These are phyloP conservation scores for Enteromius thamalakanensis DNA, from an alignment of 2,797 vertebrate species.

Conservation along the genomic window DNA sequence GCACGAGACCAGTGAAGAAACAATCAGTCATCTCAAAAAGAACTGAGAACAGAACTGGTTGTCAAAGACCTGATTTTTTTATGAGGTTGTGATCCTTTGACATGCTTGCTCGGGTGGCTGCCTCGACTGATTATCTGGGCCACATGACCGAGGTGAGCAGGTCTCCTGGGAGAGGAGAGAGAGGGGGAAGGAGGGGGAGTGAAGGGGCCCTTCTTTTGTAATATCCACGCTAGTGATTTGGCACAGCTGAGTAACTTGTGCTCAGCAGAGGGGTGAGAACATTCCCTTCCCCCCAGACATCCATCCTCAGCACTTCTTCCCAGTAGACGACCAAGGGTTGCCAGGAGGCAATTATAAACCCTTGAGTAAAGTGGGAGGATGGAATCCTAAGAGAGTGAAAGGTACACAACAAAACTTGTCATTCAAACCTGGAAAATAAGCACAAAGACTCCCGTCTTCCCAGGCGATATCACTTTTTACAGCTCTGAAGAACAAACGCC, in stretches of 20 bases:
- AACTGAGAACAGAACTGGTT: not conserved
- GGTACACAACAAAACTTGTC: constrained; percentile 18
- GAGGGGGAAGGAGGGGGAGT: not conserved
- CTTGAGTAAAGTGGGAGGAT: not conserved
- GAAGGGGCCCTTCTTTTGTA: constrained; percentile 49
- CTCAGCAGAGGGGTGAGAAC: constrained; percentile 44
- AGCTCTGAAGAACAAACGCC: not conserved
- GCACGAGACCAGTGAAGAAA: not conserved
- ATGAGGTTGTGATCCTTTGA: constrained; percentile 45
- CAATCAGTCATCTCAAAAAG: constrained; percentile 7
- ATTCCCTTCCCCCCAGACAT: constrained; percentile 26
- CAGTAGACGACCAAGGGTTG: constrained; percentile 23
- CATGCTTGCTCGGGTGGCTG: constrained; percentile 34
- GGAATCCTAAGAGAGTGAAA: constrained; percentile 2
- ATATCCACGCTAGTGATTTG: constrained; percentile 56
- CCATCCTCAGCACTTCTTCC: constrained; percentile 7
- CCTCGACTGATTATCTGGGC: constrained; percentile 53
- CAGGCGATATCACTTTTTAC: not conserved
- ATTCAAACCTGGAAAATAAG: constrained; percentile 12
- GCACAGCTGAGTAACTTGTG: constrained; percentile 53
- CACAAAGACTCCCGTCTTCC: not conserved
- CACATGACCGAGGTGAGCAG: constrained; percentile 52
- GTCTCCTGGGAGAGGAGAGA: constrained; percentile 34
- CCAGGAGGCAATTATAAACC: constrained; percentile 43
- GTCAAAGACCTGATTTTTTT: constrained; percentile 49